A percentile compares a stretch with the other conserved stretches of the same genome.
These are phyloP conservation scores for Linepithema humile DNA, from an alignment of 1,140 invertebrate genomes.

Conservation along the genomic window DNA sequence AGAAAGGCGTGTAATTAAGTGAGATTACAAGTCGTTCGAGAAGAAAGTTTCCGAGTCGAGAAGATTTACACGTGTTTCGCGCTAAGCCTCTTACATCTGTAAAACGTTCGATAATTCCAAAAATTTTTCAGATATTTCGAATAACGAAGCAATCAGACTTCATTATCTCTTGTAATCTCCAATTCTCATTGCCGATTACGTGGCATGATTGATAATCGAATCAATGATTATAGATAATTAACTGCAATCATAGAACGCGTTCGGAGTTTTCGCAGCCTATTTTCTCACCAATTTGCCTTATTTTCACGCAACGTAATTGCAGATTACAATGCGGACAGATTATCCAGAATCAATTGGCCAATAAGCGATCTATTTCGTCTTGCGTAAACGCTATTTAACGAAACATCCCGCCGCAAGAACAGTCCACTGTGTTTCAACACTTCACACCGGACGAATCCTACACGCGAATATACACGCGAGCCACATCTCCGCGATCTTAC, in stretches of 20 bases:
- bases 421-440: constrained; percentile 17
- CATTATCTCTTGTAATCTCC: background rate
- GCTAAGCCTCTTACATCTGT: background rate
- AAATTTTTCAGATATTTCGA: background rate
- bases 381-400: constrained; percentile 23
- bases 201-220: constrained; percentile 12
- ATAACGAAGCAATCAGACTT: background rate
- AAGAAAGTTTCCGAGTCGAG: constrained; percentile 2
- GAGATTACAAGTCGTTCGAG: background rate
- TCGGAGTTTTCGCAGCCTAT: background rate
- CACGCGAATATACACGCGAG: constrained; percentile 8
- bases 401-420: background rate
- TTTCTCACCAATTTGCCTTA: background rate
- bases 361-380: constrained; percentile 10
- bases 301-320: background rate
- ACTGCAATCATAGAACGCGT: background rate
- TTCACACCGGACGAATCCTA: background rate
- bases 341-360: constrained; percentile 1
- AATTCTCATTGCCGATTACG: background rate
- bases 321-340: background rate
- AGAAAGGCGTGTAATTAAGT: constrained; percentile 6
- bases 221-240: constrained; percentile 12
- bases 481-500: constrained; percentile 14
- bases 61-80: background rate
- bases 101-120: background rate